Base-by-base conservation (phyloP, 2,113 vertebrate species). In the Nyctibius bracteatus region DNA sequence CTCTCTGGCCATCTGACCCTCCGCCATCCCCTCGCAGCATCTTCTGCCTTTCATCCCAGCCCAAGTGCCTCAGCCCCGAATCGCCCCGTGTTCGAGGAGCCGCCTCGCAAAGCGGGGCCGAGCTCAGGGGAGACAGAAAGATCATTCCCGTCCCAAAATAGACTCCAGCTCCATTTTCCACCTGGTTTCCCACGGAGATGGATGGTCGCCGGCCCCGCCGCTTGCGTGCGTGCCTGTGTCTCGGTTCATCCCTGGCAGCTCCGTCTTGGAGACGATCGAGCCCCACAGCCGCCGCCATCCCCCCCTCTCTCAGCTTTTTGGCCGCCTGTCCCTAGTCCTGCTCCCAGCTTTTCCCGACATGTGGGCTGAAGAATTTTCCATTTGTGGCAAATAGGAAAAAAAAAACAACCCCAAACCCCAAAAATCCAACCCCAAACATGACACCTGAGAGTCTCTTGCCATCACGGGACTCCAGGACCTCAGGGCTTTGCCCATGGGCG, bases 121-220 rank as follows among this genome's bases (percentile, higher is more conserved):
- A 79, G 79, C 91, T 88, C 79, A 55, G 67, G 91, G 96, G 91
- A 93, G 61, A 70, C 12, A 43, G 35, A 10, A 27, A 33, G 24
- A 61, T 68, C 1, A 1, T 1, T 44, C 21, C 52, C 0, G 3
- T 31, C 89, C 63, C 72, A n/a, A 82, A 95, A 91, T 96, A 95
- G 94, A 54, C 13, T 17, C 35, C 68, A 7, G 87, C 46, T 96
- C 90, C 92, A 46, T 91, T 94, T 96, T 91, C 77, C 77, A 81
- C 89, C 95, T 86, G 89, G 49, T 52, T 95, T 96, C 89, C 72
- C 93, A 49, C 2, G 31, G 75, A 80, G 63, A 88, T 88, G 39
- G 80, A 90, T 90, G 90, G 85, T 65, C 51, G 24, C 20, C 2
- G 9, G 14, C 12, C 14, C 13, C 5, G 19, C 39, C 24, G 14